Base-by-base conservation (phyloP, 2,113 vertebrate species). In the Petrocephalus zakoni region DNA sequence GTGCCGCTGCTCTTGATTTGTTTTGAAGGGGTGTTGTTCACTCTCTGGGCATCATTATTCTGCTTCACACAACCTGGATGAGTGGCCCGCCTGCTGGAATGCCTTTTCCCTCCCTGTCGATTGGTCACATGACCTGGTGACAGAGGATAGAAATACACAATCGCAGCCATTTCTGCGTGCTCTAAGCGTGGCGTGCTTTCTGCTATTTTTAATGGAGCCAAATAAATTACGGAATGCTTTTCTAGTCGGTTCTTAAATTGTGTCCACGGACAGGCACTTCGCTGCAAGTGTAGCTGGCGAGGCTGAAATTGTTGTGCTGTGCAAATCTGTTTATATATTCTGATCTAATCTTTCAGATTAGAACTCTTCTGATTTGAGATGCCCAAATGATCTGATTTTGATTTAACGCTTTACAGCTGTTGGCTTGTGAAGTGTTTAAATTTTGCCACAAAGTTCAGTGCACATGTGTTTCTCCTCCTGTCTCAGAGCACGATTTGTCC, bases 61-160 rank as follows among this genome's bases (percentile, higher is more conserved):
- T 13, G 81, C 61, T 47, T 52, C 51, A 46, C 37, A 22, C 34
- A 53, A 42, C 22, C 7, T 25, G 46, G 53, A 37, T 82, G 84
- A 85, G 11, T 52, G 84, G 90, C 46, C 85, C n/a, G 61, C 29
- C 51, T 61, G 53, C 37, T 85, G 86, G 89, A 87, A 86, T 61
- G 81, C 78, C 22, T 21, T 15, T 49, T 17, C 53, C 88, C 87
- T 87, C n/a, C 34, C 6, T n/a, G 42, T 78, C n/a, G 42, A n/a
- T 10, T 17, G 17, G 87, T 91, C 92, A 93, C 42, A 10, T 92
- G 91, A 92, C 92, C 87, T 49, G 34, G 91, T 91, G 90, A 93
- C 92, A 92, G 90, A 2, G 88, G 91, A 89, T 92, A 87, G 90
- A 93, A 93, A 92, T 93, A 92, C 89, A 89, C 89, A 90, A 90